Percentiles rank a stretch among this genome's conserved stretches.
These are phyloP conservation scores for Myotis myotis DNA, from an alignment of 2,797 vertebrate species.

Conservation along the genomic window DNA sequence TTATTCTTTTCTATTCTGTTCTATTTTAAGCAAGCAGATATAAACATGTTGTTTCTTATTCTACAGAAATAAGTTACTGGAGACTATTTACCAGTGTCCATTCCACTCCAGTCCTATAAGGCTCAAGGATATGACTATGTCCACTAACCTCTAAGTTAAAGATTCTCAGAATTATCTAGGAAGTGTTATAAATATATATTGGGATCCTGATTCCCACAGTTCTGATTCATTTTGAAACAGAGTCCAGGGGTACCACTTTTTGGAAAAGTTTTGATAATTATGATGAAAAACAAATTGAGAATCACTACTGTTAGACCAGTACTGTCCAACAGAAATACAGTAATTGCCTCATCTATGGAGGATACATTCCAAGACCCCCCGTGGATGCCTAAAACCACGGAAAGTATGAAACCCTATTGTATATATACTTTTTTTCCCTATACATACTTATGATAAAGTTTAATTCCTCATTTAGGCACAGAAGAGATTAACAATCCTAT, in stretches of 20 bases:
- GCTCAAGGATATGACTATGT: background rate
- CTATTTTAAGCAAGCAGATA: background rate
- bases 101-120: background rate
- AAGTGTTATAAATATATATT: constrained; percentile 17
- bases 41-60: constrained; percentile 5
- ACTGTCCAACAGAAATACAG: background rate
- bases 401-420: background rate
- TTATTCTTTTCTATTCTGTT: background rate
- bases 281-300: background rate
- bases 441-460: background rate
- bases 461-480: background rate
- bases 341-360: too few relatives aligned
- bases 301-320: background rate
- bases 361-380: too few relatives aligned
- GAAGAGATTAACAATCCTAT: background rate
- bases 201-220: background rate
- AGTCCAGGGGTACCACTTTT: background rate
- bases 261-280: constrained; percentile 34
- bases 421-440: background rate
- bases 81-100: background rate
- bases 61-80: constrained; percentile 6
- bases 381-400: background rate
- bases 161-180: constrained; percentile 27
- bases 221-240: constrained; percentile 40
- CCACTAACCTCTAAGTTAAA: background rate